These are phyloP conservation scores for Sycophila sp. DNA, from an alignment of 1,140 invertebrate genomes.

Conservation along the genomic window DNA sequence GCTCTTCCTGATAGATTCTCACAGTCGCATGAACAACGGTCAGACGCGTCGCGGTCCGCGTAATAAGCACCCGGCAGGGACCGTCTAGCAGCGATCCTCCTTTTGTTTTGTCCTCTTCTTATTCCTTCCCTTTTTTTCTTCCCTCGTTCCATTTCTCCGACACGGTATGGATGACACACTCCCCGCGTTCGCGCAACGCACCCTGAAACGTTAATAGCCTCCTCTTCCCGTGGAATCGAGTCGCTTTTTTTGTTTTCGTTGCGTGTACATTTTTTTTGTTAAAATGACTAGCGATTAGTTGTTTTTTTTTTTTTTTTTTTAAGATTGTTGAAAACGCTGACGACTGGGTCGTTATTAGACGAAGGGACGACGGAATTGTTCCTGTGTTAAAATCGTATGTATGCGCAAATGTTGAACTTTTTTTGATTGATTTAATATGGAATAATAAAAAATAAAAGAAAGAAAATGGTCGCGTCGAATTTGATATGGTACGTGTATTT, in stretches of 20 bases:
- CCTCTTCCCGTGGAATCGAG: too few species aligned
- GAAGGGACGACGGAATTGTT: too few species aligned
- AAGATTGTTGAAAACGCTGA: too few species aligned
- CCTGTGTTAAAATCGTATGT: too few species aligned
- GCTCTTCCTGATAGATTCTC: conserved; percentile 59
- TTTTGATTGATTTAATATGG: too few species aligned
- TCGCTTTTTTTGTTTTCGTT: neutral
- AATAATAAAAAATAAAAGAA: too few species aligned
- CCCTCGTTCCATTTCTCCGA: neutral
- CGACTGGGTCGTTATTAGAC: too few species aligned
- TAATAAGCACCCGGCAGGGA: neutral
- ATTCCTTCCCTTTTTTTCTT: neutral
- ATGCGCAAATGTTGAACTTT: too few species aligned
- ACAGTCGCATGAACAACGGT: neutral
- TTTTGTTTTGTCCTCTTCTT: neutral
- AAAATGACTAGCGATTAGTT: neutral
- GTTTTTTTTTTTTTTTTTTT: too few species aligned
- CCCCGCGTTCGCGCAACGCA: neutral
- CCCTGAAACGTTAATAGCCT: neutral
- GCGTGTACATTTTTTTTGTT: conserved; percentile 6
- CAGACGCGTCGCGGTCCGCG: neutral
- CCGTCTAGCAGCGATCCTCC: neutral
- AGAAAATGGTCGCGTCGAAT: too few species aligned
- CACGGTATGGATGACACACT: neutral
- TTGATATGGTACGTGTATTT: too few species aligned